Base-by-base conservation (phyloP, 2,888 invertebrate genomes). In the Calameuta pallipes region DNA sequence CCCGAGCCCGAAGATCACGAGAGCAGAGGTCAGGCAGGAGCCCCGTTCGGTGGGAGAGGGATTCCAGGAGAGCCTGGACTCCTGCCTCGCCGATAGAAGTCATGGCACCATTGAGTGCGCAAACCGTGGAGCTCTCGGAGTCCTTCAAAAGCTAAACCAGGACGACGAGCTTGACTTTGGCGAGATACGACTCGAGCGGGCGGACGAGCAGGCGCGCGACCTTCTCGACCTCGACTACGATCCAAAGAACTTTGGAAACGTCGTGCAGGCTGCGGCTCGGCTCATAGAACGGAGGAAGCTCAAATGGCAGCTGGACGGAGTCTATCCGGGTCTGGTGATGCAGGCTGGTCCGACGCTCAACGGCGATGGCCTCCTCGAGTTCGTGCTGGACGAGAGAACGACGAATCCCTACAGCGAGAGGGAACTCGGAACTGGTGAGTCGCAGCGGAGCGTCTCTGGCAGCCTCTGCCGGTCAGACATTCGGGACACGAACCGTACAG, bases 301-400 rank as follows among this genome's bases (percentile, higher is more conserved):
- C 77, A 95, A 94, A 84, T 97, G 96, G 96, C 95, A 96, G 81
- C 93, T 97, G 90, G 94, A 94, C 79, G 92, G 91, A 9, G 81
- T 97, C 1, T 96, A 96, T 89, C 97, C 97, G 0, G 97, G 97
- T 0, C 90, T 97, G 15, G 93, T 94, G 78, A 94, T 97, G 93
- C 94, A 94, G 81, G 94, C 97, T 75, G 95, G 96, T 3, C 96
- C 97, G 69, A 95, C 95, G 69, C 92, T 94, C 1, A 93, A 92
- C 82, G 94, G 95, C 0, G 95, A 95, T 82, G 96, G 96, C 74
- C 92, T 95, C 41, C 92, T 97, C 68, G 96, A 97, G 86, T 97
- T 97, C 86, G 94, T 94, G 0, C 92, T 97, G 89, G 96, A 96
- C 77, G 90, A 91, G 78, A 88, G 88, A 81, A 92, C 94, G 83